Conservation (phyloP, 2,113 vertebrate species). For the Ceyx cyanopectus region DNA sequence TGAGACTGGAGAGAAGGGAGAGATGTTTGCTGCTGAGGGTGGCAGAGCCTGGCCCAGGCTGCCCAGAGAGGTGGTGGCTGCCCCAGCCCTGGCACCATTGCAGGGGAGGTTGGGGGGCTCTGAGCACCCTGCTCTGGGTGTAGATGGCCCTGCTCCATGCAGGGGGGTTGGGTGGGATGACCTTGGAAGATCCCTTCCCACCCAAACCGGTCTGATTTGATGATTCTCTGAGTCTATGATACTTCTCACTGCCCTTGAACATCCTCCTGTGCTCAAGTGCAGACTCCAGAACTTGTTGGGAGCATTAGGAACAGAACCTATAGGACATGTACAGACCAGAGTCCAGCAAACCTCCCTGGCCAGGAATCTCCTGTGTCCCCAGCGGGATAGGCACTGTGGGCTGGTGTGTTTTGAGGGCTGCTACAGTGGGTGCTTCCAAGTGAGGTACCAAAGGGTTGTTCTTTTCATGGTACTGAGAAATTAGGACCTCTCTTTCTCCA, state of each 20-base stretch:
- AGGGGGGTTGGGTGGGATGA: too few species aligned
- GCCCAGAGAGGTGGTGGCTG: too few species aligned
- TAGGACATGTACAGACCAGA: not conserved
- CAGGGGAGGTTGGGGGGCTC: too few species aligned
- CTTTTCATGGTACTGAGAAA: not conserved
- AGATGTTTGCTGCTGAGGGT: too few species aligned
- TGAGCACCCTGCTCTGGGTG: too few species aligned
- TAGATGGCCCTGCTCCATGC: too few species aligned
- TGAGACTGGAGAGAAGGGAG: too few species aligned
- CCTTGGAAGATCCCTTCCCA: too few species aligned
- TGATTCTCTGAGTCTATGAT: too few species aligned
- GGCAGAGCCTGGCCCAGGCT: too few species aligned
- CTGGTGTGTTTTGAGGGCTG: not conserved
- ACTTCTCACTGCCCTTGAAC: not conserved
- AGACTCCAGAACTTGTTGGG: not conserved
- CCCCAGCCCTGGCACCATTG: too few species aligned
- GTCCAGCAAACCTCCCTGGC: not conserved
- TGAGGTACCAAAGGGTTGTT: fast-evolving
- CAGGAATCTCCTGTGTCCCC: fast-evolving
- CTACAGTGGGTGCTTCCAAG: not conserved
- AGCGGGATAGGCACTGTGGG: not conserved
- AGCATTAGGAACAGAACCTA: not conserved
- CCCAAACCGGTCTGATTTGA: too few species aligned
- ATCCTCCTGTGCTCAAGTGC: fast-evolving
- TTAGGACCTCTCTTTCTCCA: not conserved